These are phyloP conservation scores for Drosophila anomalipes DNA, from an alignment of 2,888 invertebrate genomes.

Conservation along the genomic window DNA sequence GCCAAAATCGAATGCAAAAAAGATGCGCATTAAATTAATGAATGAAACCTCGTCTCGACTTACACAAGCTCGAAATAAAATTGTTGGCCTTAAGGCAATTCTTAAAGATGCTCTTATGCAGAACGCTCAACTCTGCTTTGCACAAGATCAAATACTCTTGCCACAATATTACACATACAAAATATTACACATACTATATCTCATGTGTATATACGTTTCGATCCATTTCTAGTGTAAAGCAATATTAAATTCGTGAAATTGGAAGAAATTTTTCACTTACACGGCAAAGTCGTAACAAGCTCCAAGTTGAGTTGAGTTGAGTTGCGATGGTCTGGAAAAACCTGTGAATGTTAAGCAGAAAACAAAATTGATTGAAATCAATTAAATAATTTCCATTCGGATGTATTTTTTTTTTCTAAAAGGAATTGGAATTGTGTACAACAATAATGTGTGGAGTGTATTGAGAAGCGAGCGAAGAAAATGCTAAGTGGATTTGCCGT, in stretches of 20 bases:
- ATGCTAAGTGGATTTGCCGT: slow-evolving; percentile 64
- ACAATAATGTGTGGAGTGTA: slow-evolving; percentile 23
- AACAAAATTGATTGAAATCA: slow-evolving; percentile 48
- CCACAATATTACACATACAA: neutral
- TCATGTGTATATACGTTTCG: neutral
- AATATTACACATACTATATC: neutral
- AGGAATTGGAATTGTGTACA: slow-evolving; percentile 43
- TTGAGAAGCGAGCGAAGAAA: slow-evolving; percentile 13
- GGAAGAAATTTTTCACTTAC: slow-evolving; percentile 11
- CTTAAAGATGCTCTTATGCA: neutral
- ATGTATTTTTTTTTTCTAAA: slow-evolving; percentile 50
- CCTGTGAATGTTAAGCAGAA: slow-evolving; percentile 10
- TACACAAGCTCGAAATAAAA: slow-evolving; percentile 8
- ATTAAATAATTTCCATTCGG: slow-evolving; percentile 48
- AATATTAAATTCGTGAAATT: neutral
- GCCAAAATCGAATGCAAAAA: slow-evolving; percentile 40
- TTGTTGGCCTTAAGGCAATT: slow-evolving; percentile 18
- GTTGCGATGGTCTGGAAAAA: neutral
- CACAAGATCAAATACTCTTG: neutral
- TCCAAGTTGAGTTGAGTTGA: neutral
- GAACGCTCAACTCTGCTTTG: neutral
- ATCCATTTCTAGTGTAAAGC: neutral
- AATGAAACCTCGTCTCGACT: slow-evolving; percentile 23
- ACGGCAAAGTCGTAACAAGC: neutral
- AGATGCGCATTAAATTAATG: slow-evolving; percentile 54